These are phyloP conservation scores for Suncus etruscus DNA, from an alignment of 2,113 vertebrate species.

Conservation along the genomic window DNA sequence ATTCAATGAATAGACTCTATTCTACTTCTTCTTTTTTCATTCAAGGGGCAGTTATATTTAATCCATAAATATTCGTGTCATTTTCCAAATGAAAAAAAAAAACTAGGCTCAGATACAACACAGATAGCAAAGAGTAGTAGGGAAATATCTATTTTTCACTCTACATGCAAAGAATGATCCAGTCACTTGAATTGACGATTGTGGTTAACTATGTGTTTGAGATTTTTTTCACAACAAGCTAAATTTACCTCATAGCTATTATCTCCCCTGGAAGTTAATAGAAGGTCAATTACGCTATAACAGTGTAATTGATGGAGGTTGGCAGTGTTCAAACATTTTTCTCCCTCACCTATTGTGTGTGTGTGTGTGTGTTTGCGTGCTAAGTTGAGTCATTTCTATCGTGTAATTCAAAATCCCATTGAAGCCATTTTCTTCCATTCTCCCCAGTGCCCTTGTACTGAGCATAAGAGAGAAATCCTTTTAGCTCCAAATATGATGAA, in stretches of 20 bases:
- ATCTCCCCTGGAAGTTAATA: conserved; percentile 72
- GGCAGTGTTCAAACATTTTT: conserved; percentile 51
- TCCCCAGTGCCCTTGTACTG: not conserved
- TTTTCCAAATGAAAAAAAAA: conserved; percentile 56
- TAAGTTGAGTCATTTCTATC: conserved; percentile 46
- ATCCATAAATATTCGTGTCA: not conserved
- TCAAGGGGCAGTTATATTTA: not conserved
- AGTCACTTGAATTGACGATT: conserved; percentile 37
- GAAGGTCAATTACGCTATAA: conserved; percentile 69
- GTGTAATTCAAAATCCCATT: not conserved
- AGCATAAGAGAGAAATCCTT: not conserved
- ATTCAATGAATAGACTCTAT: not conserved
- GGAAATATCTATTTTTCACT: conserved; percentile 28
- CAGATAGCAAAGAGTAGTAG: not conserved
- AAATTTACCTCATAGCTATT: conserved; percentile 62
- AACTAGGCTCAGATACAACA: not conserved
- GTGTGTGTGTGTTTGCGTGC: not conserved
- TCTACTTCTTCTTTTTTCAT: not conserved
- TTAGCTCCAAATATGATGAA: not conserved
- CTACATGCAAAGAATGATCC: not conserved
- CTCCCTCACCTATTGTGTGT: not conserved
- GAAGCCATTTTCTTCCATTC: not conserved
- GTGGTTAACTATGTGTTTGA: conserved; percentile 56
- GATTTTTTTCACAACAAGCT: conserved; percentile 56
- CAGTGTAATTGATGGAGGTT: conserved; percentile 26